Evolutionary conservation across 2,888 invertebrate species (phyloP).

Genomic region (Dynastes hyllus): DNA sequence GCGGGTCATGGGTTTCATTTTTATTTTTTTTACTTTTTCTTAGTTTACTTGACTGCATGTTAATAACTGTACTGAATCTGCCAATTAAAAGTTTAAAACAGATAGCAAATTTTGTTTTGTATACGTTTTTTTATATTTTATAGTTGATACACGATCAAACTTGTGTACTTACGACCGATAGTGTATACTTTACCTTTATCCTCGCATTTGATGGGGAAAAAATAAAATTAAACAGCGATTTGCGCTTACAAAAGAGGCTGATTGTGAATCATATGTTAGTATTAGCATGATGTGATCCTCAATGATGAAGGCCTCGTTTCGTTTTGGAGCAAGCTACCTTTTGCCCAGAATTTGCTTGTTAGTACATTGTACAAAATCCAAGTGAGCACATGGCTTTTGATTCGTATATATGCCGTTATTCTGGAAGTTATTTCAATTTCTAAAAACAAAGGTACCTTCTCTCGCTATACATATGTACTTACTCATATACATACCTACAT

Average conservation of each 20-base stretch:
- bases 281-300: constrained; percentile 17
- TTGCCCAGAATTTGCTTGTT: not conserved
- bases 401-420: constrained; percentile 22
- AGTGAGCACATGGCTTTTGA: constrained; percentile 24
- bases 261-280: constrained; percentile 37
- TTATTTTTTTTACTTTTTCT: no score
- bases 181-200: constrained; percentile 12
- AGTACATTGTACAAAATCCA: constrained; percentile 24
- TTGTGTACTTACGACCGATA: not conserved
- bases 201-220: not conserved
- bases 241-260: constrained; percentile 2
- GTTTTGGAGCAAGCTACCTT: constrained; percentile 1
- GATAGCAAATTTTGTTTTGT: no score
- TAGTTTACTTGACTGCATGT: no score
- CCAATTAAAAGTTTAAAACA: no score
- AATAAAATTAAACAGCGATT: constrained; percentile 22
- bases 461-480: not conserved
- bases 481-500: not conserved
- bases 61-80: no score
- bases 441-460: constrained; percentile 28
- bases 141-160: not conserved
- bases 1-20: no score
- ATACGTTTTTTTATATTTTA: no score
- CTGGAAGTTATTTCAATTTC: constrained; percentile 20
- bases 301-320: constrained; percentile 2